phyloP scores from a whole-genome alignment of 2,113 vertebrate species.

The Fulica atra region DNA sequence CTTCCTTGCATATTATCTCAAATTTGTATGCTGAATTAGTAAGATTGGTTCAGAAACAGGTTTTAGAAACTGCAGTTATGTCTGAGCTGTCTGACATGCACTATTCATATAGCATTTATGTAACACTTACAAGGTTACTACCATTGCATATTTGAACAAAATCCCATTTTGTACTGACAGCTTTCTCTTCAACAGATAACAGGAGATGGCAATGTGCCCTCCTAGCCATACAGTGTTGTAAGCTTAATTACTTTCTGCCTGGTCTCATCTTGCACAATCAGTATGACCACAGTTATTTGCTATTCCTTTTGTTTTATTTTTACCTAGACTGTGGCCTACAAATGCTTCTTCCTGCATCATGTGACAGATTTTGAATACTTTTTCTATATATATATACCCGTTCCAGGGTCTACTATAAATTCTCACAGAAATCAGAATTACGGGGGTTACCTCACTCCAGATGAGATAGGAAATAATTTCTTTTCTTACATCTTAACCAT shows the following conservation, averaged over 20 bases:
- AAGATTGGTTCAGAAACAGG: background rate
- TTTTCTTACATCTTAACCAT: background rate
- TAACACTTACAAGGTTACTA: background rate
- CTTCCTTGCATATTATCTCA: background rate
- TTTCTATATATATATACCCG: background rate
- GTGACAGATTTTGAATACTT: background rate
- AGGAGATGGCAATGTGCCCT: background rate
- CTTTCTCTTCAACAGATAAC: background rate
- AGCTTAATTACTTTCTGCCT: background rate
- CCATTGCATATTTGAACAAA: background rate
- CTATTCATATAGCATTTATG: background rate
- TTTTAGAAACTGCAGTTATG: background rate
- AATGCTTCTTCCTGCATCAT: background rate
- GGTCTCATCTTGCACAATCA: background rate
- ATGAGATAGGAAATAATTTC: background rate
- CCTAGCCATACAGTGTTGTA: background rate
- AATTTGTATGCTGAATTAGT: background rate
- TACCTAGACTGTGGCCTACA: background rate
- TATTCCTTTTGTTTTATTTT: background rate
- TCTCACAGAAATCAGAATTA: background rate
- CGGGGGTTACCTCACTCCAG: background rate
- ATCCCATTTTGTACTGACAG: background rate
- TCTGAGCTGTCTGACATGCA: background rate
- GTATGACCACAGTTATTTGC: background rate
- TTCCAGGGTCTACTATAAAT: background rate